A percentile compares a stretch with the other conserved stretches of the same genome.
Evolutionary conservation across 2,113 vertebrate species (phyloP).

Genomic region (Scolopax mira): DNA sequence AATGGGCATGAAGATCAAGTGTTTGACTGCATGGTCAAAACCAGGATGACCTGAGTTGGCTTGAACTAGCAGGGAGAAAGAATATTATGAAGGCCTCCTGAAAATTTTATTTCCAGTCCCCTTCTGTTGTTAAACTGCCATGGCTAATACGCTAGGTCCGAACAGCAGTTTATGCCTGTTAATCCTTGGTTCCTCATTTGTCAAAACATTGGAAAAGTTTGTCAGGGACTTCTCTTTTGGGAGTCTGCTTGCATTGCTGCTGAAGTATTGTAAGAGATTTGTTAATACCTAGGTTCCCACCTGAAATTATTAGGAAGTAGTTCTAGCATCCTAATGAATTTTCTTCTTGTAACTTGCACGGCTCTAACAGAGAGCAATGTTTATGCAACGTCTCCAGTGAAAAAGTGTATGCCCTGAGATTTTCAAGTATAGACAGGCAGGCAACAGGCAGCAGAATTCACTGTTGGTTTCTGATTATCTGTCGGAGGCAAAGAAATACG

Average conservation of each 20-base stretch:
- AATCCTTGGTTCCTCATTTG: neutral
- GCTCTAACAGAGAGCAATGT: neutral
- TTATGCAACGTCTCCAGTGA: neutral
- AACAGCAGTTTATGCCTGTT: neutral
- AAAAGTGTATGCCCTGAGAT: neutral
- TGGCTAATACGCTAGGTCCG: neutral
- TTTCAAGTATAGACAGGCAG: neutral
- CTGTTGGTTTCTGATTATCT: neutral
- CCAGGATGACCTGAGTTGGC: neutral
- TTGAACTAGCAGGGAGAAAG: neutral
- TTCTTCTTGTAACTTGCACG: neutral
- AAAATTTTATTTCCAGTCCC: neutral
- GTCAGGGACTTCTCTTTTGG: constrained; percentile 2
- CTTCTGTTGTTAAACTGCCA: neutral
- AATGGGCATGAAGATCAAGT: neutral
- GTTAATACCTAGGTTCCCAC: constrained; percentile 5
- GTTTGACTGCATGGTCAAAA: neutral
- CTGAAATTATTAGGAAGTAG: neutral
- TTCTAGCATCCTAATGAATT: constrained; percentile 21
- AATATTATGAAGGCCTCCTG: neutral
- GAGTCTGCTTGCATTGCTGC: neutral
- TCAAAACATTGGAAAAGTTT: constrained; percentile 9
- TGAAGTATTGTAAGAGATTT: constrained; percentile 4
- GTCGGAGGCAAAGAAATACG: neutral
- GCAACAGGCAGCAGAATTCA: neutral